A percentile compares a stretch with the other conserved stretches of the same genome.
Conservation (phyloP, 2,113 vertebrate genomes). For the Tetraodon nigroviridis region DNA sequence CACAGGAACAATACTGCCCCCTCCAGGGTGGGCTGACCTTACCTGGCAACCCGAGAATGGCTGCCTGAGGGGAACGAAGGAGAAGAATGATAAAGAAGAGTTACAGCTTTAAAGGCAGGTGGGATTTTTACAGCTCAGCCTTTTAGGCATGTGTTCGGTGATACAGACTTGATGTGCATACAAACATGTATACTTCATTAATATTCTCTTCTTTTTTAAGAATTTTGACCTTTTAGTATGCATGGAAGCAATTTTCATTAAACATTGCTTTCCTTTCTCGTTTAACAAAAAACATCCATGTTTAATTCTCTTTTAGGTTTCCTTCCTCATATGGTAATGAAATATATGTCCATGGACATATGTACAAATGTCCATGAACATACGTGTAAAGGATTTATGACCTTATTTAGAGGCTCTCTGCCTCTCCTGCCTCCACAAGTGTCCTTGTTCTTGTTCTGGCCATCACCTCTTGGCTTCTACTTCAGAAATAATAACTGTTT, state of each 20-base stretch:
- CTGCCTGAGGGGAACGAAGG: conserved; percentile 27
- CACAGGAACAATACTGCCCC: conserved; percentile 52
- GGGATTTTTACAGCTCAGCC: neutral
- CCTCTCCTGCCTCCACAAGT: conserved; percentile 8
- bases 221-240: conserved; percentile 19
- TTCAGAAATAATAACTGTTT: no score
- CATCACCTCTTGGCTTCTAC: no score
- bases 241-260: conserved; percentile 18
- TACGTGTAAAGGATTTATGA: no score
- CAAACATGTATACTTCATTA: neutral
- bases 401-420: neutral
- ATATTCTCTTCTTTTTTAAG: conserved; percentile 15
- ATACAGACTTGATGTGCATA: neutral
- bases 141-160: neutral
- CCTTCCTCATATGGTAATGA: no score
- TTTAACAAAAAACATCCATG: neutral
- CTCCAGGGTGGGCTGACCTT: conserved; percentile 56
- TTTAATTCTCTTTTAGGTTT: neutral
- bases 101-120: neutral
- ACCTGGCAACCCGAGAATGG: conserved; percentile 21
- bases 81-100: neutral
- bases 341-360: no score
- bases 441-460: neutral
- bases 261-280: conserved; percentile 18
- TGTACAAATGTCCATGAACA: no score